Percentiles rank a stretch among this genome's conserved stretches.
phyloP scores from a whole-genome alignment of 2,113 vertebrate species.

The Chascanopsetta lugubris region DNA sequence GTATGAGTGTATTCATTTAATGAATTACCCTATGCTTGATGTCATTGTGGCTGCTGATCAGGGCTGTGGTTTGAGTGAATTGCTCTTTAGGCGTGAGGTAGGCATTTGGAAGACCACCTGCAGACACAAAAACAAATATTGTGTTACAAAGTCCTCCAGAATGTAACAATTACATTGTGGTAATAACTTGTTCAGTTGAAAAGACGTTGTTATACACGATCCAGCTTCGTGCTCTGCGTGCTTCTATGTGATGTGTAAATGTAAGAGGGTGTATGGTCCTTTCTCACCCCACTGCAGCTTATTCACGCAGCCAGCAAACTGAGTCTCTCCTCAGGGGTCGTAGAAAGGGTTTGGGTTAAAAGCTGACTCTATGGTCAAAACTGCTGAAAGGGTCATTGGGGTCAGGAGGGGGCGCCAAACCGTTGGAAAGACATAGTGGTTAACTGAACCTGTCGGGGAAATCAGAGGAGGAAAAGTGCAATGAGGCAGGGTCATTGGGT shows the following conservation, averaged over 20 bases:
- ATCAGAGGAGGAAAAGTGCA: slow-evolving; percentile 23
- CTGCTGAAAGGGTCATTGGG: slow-evolving; percentile 60
- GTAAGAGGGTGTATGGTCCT: neutral
- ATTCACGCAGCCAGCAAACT: slow-evolving; percentile 49
- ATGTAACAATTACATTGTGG: too few species aligned
- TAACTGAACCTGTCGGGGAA: slow-evolving; percentile 49
- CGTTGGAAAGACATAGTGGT: slow-evolving; percentile 46
- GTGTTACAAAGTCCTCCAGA: neutral
- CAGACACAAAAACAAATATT: slow-evolving; percentile 10
- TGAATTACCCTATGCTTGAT: slow-evolving; percentile 78
- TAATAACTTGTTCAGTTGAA: too few species aligned
- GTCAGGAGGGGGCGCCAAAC: slow-evolving; percentile 42
- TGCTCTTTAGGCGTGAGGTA: slow-evolving; percentile 79
- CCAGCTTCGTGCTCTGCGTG: neutral
- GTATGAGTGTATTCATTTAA: neutral
- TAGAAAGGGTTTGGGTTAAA: slow-evolving; percentile 50
- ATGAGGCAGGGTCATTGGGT: slow-evolving; percentile 9
- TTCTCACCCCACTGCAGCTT: slow-evolving; percentile 71
- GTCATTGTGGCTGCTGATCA: slow-evolving; percentile 81
- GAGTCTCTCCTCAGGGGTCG: slow-evolving; percentile 55
- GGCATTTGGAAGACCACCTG: slow-evolving; percentile 79
- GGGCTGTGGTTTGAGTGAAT: slow-evolving; percentile 78
- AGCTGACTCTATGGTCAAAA: slow-evolving; percentile 54
- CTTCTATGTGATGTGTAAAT: neutral
- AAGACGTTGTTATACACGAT: too few species aligned